These are phyloP conservation scores for Trileptium ribeirensis DNA, from an alignment of 2,888 invertebrate genomes.

Conservation along the genomic window DNA sequence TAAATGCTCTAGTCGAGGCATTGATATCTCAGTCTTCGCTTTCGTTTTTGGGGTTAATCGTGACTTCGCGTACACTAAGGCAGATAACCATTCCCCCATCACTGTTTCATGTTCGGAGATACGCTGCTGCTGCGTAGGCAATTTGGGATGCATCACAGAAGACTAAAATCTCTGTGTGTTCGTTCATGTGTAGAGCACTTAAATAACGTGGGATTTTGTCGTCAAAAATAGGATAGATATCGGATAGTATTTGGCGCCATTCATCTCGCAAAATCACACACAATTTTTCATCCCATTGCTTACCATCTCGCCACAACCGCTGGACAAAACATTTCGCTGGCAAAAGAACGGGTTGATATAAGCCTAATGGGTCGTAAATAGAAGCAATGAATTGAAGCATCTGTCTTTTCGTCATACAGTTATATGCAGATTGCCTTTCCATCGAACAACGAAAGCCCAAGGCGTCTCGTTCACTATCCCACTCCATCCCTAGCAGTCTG, in stretches of 20 bases:
- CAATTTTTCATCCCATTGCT: constrained; percentile 39
- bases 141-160: constrained; percentile 37
- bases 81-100: too few species aligned
- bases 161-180: constrained; percentile 28
- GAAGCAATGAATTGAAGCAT: constrained; percentile 32
- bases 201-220: background rate
- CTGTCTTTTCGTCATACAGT: too few species aligned
- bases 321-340: constrained; percentile 39
- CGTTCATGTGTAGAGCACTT: too few species aligned
- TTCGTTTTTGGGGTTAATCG: too few species aligned
- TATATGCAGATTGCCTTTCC: too few species aligned
- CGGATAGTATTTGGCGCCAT: background rate
- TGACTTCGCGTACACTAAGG: too few species aligned
- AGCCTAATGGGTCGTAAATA: constrained; percentile 37
- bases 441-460: background rate
- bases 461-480: constrained; percentile 15
- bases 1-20: too few species aligned
- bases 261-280: background rate
- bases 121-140: constrained; percentile 37
- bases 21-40: too few species aligned
- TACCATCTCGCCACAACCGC: constrained; percentile 35
- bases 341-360: constrained; percentile 28
- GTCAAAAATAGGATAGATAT: background rate
- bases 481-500: constrained; percentile 14
- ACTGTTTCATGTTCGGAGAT: constrained; percentile 21